Conservation (phyloP, 1,140 invertebrate genomes). For the Venustaconcha ellipsiformis region DNA sequence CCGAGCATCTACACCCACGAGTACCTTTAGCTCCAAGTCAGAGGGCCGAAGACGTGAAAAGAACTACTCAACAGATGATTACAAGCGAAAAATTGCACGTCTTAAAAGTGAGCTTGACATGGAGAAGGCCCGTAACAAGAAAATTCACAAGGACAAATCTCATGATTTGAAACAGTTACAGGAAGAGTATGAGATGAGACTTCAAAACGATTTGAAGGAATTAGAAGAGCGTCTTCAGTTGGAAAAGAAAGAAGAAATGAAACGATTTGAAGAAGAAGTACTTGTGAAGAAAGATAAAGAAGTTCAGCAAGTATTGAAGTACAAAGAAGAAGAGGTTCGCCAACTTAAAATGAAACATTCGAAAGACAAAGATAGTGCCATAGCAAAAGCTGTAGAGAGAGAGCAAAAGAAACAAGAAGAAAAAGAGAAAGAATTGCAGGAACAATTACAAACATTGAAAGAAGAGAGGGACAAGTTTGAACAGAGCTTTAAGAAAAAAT, state of each 20-base stretch:
- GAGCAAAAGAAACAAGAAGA: conserved; percentile 35
- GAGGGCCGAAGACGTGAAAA: conserved; percentile 43
- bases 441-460: conserved; percentile 46
- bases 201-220: conserved; percentile 23
- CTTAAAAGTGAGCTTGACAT: conserved; percentile 51
- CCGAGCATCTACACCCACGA: conserved; percentile 51
- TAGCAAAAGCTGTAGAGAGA: conserved; percentile 35
- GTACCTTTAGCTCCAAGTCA: conserved; percentile 47
- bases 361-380: conserved; percentile 37
- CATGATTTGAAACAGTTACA: conserved; percentile 38
- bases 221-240: conserved; percentile 33
- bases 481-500: conserved; percentile 64
- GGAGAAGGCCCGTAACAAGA: conserved; percentile 45
- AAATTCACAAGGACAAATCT: conserved; percentile 47
- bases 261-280: conserved; percentile 36
- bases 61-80: conserved; percentile 43
- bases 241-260: conserved; percentile 40
- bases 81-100: conserved; percentile 47
- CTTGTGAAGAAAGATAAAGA: conserved; percentile 48
- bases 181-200: conserved; percentile 33
- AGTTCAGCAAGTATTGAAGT: conserved; percentile 43
- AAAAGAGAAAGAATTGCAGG: conserved; percentile 36
- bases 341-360: conserved; percentile 32
- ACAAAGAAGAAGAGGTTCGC: conserved; percentile 44
- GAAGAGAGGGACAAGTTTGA: conserved; percentile 66